Base-by-base conservation (phyloP, 2,113 vertebrate species). In the Okapia johnstoni region DNA sequence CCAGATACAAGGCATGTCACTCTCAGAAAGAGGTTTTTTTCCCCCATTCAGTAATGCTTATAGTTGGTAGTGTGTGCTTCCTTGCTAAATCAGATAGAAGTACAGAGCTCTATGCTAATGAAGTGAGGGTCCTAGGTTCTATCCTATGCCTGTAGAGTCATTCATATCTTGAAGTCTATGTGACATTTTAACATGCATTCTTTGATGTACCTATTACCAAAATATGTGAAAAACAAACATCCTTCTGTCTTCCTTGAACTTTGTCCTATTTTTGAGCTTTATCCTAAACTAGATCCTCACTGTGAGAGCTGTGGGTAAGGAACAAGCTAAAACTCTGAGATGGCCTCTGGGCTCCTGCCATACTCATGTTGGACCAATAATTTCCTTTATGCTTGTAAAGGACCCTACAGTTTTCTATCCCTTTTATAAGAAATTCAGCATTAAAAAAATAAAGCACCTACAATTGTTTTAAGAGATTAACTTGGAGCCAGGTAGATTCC, bases 191-290 rank as follows among this genome's bases (percentile, higher is more conserved):
- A 73, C 70, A 76, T 40, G 7, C 77, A 36, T 13, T 70, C 40
- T 95, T 89, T 93, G 21, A 96, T 80, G 36, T 80, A 73, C 21
- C 26, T 30, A 96, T 95, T 85, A 76, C 2, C 14, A 97, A 90
- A 43, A 73, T 88, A 85, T 86, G 23, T 83, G 54, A 50, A 92
- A 94, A 95, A 61, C n/a, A 85, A 36, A 55, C 17, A 93, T 54
- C 6, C 7, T 87, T 52, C 7, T 12, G 13, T 92, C 16, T 88
- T 92, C 7, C 77, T 33, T 61, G 17, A 94, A 80, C 21, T 54
- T 63, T 97, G 36, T 4, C 26, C 25, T 93, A 57, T 57, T 90
- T 40, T 30, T 88, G 40, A 93, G 7, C 28, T 90, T 92, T 88
- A 88, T 17, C 28, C 52, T 17, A 87, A 73, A 19, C 26, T 15